phyloP scores from a whole-genome alignment of 2,797 vertebrate genomes.

The Melanotaenia parkinsoni region DNA sequence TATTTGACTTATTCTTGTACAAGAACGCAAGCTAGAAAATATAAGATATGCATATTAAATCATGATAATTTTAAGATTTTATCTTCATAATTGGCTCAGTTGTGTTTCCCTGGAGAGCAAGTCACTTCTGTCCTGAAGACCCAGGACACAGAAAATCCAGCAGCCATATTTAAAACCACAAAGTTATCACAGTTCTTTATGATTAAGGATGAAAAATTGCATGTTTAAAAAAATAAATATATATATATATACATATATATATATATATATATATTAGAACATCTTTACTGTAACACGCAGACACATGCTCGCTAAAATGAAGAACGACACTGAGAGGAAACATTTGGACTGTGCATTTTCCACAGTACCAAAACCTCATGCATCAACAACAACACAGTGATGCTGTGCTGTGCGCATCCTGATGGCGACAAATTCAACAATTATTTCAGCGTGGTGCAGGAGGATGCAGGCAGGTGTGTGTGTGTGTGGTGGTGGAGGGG shows the following conservation, averaged over 20 bases:
- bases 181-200: slow-evolving; percentile 41
- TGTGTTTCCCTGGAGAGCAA: slow-evolving; percentile 27
- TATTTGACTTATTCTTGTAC: not conserved
- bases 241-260: slow-evolving; percentile 13
- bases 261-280: slow-evolving; percentile 30
- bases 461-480: slow-evolving; percentile 77
- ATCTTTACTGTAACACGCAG: slow-evolving; percentile 43
- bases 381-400: slow-evolving; percentile 75
- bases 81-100: not conserved
- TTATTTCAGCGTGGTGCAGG: slow-evolving; percentile 82
- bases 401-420: slow-evolving; percentile 76
- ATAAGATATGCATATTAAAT: not conserved
- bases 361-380: slow-evolving; percentile 63
- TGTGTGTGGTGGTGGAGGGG: not conserved
- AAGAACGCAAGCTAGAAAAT: not conserved
- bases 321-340: slow-evolving; percentile 53
- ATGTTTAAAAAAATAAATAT: not conserved
- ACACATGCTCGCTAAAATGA: slow-evolving; percentile 34
- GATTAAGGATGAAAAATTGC: slow-evolving; percentile 52
- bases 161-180: slow-evolving; percentile 50
- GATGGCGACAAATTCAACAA: slow-evolving; percentile 85
- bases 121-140: slow-evolving; percentile 18
- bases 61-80: not conserved
- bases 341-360: slow-evolving; percentile 67
- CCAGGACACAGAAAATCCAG: slow-evolving; percentile 20